Conservation (phyloP, 2,113 vertebrate species). For the Pogona vitticeps region DNA sequence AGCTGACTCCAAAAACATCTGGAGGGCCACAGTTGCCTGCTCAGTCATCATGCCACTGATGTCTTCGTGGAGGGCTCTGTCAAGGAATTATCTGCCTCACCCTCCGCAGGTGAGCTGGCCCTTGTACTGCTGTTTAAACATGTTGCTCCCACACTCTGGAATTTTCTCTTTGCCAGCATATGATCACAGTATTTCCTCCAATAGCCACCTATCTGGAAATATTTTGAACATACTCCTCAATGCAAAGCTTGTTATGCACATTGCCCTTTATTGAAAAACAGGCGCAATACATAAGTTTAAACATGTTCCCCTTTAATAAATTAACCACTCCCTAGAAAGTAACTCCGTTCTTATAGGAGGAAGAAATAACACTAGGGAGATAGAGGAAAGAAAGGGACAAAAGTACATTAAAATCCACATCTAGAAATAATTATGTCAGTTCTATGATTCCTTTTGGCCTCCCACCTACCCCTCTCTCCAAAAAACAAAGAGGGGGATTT, state of each 20-base stretch:
- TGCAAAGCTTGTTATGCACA: neutral
- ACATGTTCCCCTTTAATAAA: slow-evolving; percentile 1
- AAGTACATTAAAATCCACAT: neutral
- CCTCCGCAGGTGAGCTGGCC: neutral
- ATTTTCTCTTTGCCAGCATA: neutral
- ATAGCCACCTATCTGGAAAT: too few relatives aligned
- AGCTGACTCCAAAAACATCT: too few relatives aligned
- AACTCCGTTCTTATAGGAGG: neutral
- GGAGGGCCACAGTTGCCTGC: too few relatives aligned
- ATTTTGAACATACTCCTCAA: neutral
- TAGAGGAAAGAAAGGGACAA: neutral
- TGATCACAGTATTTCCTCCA: neutral
- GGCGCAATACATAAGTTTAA: slow-evolving; percentile 14
- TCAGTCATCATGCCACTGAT: too few relatives aligned
- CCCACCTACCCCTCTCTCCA: neutral
- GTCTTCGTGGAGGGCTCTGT: too few relatives aligned
- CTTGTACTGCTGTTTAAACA: neutral
- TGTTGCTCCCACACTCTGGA: neutral
- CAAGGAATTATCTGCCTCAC: too few relatives aligned
- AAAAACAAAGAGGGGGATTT: neutral
- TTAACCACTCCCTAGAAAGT: slow-evolving; percentile 1
- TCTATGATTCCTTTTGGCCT: neutral
- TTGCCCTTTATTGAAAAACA: slow-evolving; percentile 29
- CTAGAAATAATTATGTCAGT: neutral
- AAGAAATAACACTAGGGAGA: slow-evolving; percentile 6